These are phyloP conservation scores for Rhabdomys dilectus DNA, from an alignment of 2,113 vertebrate genomes.

Conservation along the genomic window DNA sequence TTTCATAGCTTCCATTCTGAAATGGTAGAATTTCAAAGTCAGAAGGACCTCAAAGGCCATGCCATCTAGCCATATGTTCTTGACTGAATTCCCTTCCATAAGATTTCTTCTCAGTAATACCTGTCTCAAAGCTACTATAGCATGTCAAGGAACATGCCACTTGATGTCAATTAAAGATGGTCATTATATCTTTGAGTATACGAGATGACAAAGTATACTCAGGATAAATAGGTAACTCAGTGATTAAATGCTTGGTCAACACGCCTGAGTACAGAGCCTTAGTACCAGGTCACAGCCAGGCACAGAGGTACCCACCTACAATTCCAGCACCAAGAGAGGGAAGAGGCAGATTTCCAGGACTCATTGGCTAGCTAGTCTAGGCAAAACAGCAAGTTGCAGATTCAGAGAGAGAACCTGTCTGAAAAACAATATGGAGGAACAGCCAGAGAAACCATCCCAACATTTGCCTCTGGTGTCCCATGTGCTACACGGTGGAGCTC, in stretches of 20 bases:
- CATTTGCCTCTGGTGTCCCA: background rate
- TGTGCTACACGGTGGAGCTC: background rate
- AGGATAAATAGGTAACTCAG: background rate
- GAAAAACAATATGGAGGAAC: background rate
- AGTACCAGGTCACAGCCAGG: background rate
- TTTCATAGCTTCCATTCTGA: constrained; percentile 29
- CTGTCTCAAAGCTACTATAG: background rate
- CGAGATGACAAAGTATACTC: background rate
- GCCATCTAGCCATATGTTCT: background rate
- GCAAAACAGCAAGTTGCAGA: background rate
- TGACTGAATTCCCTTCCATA: background rate
- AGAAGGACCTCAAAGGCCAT: background rate
- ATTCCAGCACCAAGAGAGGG: background rate
- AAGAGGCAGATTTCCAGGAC: background rate
- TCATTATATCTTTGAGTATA: background rate
- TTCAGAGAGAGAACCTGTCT: background rate
- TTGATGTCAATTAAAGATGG: background rate
- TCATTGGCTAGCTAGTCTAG: background rate
- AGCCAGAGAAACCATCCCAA: background rate
- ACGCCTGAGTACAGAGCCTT: background rate
- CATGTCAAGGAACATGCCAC: background rate
- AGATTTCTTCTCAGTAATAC: background rate
- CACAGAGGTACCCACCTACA: no score
- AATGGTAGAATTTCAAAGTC: constrained; percentile 45
- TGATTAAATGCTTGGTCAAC: background rate